Base-by-base conservation (phyloP, 2,888 invertebrate genomes). In the Agrotis puta region DNA sequence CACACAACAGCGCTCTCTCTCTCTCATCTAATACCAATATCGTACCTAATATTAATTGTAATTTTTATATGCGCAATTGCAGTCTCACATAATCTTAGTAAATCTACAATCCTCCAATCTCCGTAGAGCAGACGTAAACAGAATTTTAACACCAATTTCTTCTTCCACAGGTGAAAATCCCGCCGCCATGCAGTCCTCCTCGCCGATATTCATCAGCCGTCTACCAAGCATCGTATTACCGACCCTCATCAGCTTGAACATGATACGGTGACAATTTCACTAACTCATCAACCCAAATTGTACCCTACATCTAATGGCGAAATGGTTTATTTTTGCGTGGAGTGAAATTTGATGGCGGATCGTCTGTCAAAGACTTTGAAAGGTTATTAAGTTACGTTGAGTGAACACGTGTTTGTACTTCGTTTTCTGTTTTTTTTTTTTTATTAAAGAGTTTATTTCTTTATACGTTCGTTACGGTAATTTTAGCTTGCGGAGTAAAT, bases 181-280 rank as follows among this genome's bases (percentile, higher is more conserved):
- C 71, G 98, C 98, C 27, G 98, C 98, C 14, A 98, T 98, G 98
- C 98, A 98, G 86, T 96, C 95, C 0, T 97, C 97, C 84, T 97
- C 97, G 70, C 93, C 95, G 2, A 95, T 93, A 54, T 94, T 92
- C 84, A 91, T 90, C 84, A 88, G 69, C 68, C 88, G 87, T 74
- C 84, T 92, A 74, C 88, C 88, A 68, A 86, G 85, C 64, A 82
- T 92, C 69, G 72, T 94, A 74, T 87, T 92, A 85, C 89, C 90
- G 33, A 70, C 88, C 18, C 77, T 94, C 69, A 66, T 80, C 56
- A 89, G 88, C 47, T 74, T 93, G 22, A 90, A 91, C 73, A 74
- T 93, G 59, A 81, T 92, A 86, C 92, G 95, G 95, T 95, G 95
- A 95, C 95, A 94, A 89, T 90, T 87, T 77, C 78, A 81, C 70